Evolutionary conservation across 2,113 vertebrate genomes (phyloP).

Genomic region (Prietella phreatophila): DNA sequence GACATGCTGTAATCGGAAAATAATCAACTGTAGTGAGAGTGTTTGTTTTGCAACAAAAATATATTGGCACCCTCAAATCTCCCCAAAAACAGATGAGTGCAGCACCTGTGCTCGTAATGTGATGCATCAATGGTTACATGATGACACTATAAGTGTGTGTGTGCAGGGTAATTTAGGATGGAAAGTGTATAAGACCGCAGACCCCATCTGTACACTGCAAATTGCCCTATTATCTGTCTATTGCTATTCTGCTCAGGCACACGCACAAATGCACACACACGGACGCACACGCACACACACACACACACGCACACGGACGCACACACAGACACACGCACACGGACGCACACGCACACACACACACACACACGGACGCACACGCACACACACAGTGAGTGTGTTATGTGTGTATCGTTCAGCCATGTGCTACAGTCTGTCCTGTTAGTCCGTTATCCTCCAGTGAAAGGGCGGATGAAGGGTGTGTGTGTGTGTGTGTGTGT

Average conservation of each 20-base stretch:
- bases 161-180: conserved; percentile 44
- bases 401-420: conserved; percentile 46
- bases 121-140: background rate
- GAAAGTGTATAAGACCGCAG: conserved; percentile 42
- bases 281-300: too few species aligned
- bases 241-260: conserved; percentile 17
- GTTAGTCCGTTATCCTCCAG: conserved; percentile 52
- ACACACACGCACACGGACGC: too few species aligned
- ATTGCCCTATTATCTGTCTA: conserved; percentile 33
- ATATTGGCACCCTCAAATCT: background rate
- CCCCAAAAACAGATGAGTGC: background rate
- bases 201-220: conserved; percentile 66
- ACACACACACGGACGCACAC: conserved; percentile 15
- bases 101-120: background rate
- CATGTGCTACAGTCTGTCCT: conserved; percentile 38
- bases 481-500: background rate
- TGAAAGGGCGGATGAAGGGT: conserved; percentile 61
- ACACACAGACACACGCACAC: too few species aligned
- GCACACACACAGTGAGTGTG: conserved; percentile 30
- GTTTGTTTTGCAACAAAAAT: background rate
- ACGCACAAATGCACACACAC: conserved; percentile 19
- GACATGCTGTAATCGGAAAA: background rate
- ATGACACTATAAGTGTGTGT: background rate
- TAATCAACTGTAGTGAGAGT: background rate
- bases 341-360: conserved; percentile 4